Percentiles rank a stretch among this genome's conserved stretches.
Conservation (phyloP, 2,888 invertebrate genomes). For the Tiliacea citrago region DNA sequence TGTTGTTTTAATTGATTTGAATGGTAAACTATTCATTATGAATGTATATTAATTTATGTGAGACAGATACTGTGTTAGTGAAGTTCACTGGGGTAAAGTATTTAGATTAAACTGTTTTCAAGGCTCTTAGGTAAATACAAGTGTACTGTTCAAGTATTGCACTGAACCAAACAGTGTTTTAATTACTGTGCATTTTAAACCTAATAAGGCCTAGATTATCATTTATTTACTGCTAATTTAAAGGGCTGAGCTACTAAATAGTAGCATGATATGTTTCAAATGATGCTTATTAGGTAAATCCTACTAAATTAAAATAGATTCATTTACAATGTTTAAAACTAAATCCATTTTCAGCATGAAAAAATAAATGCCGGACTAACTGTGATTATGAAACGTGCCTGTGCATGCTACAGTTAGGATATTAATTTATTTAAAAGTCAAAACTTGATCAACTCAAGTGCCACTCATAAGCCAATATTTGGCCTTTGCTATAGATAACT, state of each 20-base stretch:
- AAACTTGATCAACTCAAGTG: not conserved
- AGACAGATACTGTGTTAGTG: conserved; percentile 19
- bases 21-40: conserved; percentile 43
- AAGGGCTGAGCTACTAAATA: not conserved
- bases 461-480: conserved; percentile 12
- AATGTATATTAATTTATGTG: conserved; percentile 43
- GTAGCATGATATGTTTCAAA: not conserved
- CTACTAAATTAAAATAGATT: not conserved
- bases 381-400: not conserved
- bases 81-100: conserved; percentile 52
- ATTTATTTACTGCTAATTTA: not conserved
- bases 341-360: not conserved
- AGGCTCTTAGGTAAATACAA: conserved; percentile 32
- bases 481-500: conserved; percentile 19
- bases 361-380: not conserved
- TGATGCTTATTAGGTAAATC: not conserved
- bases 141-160: conserved; percentile 16
- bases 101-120: conserved; percentile 46
- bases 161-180: not conserved
- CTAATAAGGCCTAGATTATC: not conserved
- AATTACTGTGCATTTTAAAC: conserved; percentile 10
- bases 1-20: conserved; percentile 44
- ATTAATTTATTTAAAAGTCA: not conserved
- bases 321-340: not conserved
- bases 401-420: not conserved